Base-by-base conservation (phyloP, 2,113 vertebrate species). In the Sterrhoptilus dennistouni region DNA sequence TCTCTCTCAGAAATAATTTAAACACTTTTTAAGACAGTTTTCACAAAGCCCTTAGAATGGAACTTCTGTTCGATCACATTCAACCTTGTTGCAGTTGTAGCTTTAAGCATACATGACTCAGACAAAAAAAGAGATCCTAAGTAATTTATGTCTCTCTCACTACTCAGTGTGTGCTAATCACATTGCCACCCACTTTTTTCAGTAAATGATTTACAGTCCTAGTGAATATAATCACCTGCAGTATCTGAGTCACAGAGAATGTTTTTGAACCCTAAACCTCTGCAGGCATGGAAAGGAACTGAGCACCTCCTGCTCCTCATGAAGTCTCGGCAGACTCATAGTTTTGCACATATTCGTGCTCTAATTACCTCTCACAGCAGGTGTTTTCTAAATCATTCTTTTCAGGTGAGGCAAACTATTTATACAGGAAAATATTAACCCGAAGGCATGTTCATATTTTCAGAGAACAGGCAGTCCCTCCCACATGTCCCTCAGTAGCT, bases 111-210 rank as follows among this genome's bases (percentile, higher is more conserved):
- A 49, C 12, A 63, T 53, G 71, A 83, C 53, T 95, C 84, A 91
- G 72, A 57, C n/a, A 89, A 89, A 90, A 91, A 91, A 72, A 68
- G 56, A 69, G 70, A 33, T 74, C 65, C 93, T 36, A 69, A 66
- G 61, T 93, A 86, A 96, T 96, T 93, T 95, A 95, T 92, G 50
- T 57, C 57, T 95, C 50, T 52, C 20, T 91, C 45, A 9, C 47
- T 86, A 23, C 54, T 79, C 78, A 72, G n/a, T 52, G 57, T 92
- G 64, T 80, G 76, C 82, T 96, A 94, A 90, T 72, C 84, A 91
- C 57, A 83, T 94, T 96, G 72, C 93, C 60, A 87, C 84, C 83
- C 71, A 90, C 78, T 72, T 95, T 92, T 95, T 95, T 50, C 36
- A 15, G 77, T 71, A 83, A 92, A 90, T 90, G 68, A 93, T 96